These are phyloP conservation scores for Tenodera sinensis DNA, from an alignment of 2,888 invertebrate genomes.

Conservation along the genomic window DNA sequence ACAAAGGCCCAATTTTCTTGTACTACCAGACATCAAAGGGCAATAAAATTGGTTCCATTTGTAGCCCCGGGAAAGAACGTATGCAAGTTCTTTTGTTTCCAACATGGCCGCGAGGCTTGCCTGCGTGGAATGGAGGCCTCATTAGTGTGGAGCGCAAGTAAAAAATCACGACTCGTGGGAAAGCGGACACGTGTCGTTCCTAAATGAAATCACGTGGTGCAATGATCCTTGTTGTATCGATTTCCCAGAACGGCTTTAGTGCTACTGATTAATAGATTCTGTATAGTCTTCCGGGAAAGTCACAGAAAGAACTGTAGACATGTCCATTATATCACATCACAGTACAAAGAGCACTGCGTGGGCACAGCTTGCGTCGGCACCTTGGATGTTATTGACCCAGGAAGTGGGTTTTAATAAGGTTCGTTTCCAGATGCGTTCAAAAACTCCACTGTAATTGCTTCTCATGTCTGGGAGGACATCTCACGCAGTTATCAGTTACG, in stretches of 20 bases:
- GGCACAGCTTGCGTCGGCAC: too few relatives aligned
- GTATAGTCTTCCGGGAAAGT: neutral
- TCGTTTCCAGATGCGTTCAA: too few relatives aligned
- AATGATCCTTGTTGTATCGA: neutral
- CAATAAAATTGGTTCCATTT: conserved; percentile 6
- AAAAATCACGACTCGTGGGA: neutral
- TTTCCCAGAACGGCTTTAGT: neutral
- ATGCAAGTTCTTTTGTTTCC: neutral
- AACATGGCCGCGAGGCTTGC: neutral
- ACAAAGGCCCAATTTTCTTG: conserved; percentile 6
- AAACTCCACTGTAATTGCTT: too few relatives aligned
- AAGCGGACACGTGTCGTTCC: neutral
- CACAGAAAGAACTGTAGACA: neutral
- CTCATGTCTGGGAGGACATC: too few relatives aligned
- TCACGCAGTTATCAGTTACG: too few relatives aligned
- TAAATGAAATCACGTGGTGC: neutral
- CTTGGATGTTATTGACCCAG: too few relatives aligned
- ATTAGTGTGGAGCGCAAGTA: neutral
- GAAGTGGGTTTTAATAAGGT: too few relatives aligned
- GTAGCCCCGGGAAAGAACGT: neutral
- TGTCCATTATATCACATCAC: neutral
- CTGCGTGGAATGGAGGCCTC: neutral
- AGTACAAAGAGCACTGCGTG: too few relatives aligned
- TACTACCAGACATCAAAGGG: conserved; percentile 1
- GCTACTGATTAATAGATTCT: neutral